phyloP scores from a whole-genome alignment of 2,113 vertebrate genomes.

The Engystomops pustulosus region DNA sequence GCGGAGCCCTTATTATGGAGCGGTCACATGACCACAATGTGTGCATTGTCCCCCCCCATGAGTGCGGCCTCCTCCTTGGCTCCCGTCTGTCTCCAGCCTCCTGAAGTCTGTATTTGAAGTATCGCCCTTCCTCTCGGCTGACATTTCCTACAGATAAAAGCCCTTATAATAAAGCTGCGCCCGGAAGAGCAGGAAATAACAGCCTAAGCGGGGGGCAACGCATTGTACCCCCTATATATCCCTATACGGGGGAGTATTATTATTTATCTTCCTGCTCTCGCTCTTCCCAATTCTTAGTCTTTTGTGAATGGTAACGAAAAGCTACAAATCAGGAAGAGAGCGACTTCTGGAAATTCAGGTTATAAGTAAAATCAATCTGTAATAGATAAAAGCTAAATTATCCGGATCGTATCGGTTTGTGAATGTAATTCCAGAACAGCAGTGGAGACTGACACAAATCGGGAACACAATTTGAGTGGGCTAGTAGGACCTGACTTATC shows the following conservation, averaged over 20 bases:
- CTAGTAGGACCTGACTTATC: no score
- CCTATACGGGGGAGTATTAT: neutral
- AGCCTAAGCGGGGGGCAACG: neutral
- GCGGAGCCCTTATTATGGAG: neutral
- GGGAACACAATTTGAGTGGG: no score
- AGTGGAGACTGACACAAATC: neutral
- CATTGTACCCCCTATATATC: neutral
- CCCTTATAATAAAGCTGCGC: neutral
- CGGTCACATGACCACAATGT: slow-evolving; percentile 29
- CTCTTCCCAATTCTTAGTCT: neutral
- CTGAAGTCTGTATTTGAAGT: slow-evolving; percentile 20
- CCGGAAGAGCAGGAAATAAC: neutral
- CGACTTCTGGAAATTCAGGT: no score
- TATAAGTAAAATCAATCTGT: no score
- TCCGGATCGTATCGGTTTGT: no score
- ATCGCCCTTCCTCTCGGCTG: slow-evolving; percentile 47
- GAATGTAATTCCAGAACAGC: neutral
- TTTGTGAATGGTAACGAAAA: neutral
- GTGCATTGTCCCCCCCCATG: neutral
- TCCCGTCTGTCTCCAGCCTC: slow-evolving; percentile 26
- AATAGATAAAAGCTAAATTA: no score
- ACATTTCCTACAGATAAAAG: slow-evolving; percentile 46
- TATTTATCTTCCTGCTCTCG: neutral
- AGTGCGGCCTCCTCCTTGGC: slow-evolving; percentile 22
- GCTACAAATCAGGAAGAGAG: neutral